Evolutionary conservation across 2,113 vertebrate species (phyloP), one percentile per base, ranked within the genome.

Genomic region (Mionectes macconnelli): DNA sequence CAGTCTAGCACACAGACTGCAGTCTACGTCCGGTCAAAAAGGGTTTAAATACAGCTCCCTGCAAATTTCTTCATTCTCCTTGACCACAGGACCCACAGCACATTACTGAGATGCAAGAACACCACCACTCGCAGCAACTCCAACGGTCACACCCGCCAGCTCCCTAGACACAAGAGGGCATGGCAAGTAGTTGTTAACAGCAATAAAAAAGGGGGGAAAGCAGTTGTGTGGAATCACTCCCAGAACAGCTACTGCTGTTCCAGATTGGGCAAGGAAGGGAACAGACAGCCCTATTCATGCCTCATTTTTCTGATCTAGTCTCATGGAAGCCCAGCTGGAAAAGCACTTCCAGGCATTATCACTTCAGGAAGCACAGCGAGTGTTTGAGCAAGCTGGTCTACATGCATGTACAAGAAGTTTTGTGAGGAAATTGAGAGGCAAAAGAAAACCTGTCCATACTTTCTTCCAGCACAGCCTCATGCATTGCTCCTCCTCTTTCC

Each of bases 1-100:
- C 75, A 92, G 57, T 23, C 84, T n/a, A 85, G 82, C 85, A 96
- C 57, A 90, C 40, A 28, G 81, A 90, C 88, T 95, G 73, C 84
- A 91, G 84, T 39, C 59, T 66, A 45, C 4, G 19, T 8, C 30
- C 45, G 49, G 30, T 59, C 27, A 3, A 33, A 74, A 74, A 52
- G 3, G 7, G 37, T 64, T 72, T 59, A 73, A 49, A 63, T 27
- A 47, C 4, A 62, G 45, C 56, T 87, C 40, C 33, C 37, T 82
- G 53, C 10, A 91, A 90, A 77, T 59, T 27, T 67, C 59, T 66
- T 88, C 39, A 39, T 74, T 74, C 30, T 69, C 50, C 42, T 59
- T 74, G 64, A 84, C 67, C 57, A 69, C 10, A 7, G 50, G 56
- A 73, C 35, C n/a, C 67, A 76, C 47, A 28, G n/a, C n/a, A 62